phyloP scores from a whole-genome alignment of 2,888 invertebrate species.

The Epiblema foenella region DNA sequence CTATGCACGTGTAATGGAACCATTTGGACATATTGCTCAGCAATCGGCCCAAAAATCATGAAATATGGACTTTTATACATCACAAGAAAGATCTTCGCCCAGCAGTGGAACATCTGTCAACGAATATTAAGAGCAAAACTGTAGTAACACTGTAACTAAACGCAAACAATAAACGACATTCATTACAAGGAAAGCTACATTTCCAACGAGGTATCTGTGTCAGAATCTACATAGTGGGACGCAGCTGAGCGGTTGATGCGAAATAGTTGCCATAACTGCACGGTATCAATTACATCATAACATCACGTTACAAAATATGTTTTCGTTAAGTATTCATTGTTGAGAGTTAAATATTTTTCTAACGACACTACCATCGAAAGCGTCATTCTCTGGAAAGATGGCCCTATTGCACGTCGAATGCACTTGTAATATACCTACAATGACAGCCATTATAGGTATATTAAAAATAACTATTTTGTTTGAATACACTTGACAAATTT shows the following conservation, averaged over 20 bases:
- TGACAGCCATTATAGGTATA: too few relatives aligned
- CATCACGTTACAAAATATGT: slow-evolving; percentile 10
- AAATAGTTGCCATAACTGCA: slow-evolving; percentile 20
- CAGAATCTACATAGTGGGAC: slow-evolving; percentile 37
- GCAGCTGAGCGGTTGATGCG: slow-evolving; percentile 19
- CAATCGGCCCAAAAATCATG: not conserved
- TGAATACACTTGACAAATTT: too few relatives aligned
- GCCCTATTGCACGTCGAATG: too few relatives aligned
- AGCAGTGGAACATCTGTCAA: not conserved
- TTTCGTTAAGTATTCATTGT: not conserved
- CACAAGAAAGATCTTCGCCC: not conserved
- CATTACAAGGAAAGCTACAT: slow-evolving; percentile 43
- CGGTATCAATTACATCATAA: not conserved
- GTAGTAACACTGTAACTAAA: slow-evolving; percentile 21
- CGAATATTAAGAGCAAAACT: slow-evolving; percentile 1
- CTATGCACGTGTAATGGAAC: not conserved
- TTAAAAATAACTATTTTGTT: too few relatives aligned
- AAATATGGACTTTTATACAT: too few relatives aligned
- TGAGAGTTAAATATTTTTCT: not conserved
- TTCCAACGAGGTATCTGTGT: slow-evolving; percentile 39
- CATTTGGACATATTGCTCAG: not conserved
- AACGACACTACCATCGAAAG: too few relatives aligned
- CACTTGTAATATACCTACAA: too few relatives aligned
- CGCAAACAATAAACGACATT: slow-evolving; percentile 35
- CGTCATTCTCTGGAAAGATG: too few relatives aligned